Percentiles rank a stretch among this genome's conserved stretches.
phyloP scores from a whole-genome alignment of 2,113 vertebrate genomes.

The Carassius auratus region DNA sequence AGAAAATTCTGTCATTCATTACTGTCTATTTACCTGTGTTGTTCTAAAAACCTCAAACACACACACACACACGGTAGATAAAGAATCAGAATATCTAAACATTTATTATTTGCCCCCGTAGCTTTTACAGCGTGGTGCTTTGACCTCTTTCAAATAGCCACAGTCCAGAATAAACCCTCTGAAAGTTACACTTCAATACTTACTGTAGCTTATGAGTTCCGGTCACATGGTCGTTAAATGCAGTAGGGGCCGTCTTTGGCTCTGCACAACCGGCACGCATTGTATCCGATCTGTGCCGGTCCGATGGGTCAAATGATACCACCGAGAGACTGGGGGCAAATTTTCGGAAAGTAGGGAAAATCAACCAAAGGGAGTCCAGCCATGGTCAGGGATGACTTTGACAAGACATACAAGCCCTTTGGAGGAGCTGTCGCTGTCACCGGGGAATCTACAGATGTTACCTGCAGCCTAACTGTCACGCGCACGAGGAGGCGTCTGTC shows the following conservation, averaged over 20 bases:
- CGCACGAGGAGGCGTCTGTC: background rate
- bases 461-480: constrained; percentile 13
- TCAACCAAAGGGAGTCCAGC: background rate
- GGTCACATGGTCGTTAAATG: constrained; percentile 44
- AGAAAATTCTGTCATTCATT: background rate
- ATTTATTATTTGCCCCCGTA: background rate
- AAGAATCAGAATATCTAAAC: background rate
- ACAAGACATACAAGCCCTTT: background rate
- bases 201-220: constrained; percentile 19
- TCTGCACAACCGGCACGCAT: background rate
- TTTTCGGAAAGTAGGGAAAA: constrained; percentile 11
- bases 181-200: constrained; percentile 28
- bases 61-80: too few relatives aligned
- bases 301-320: background rate
- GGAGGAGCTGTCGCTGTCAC: background rate
- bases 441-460: constrained; percentile 1
- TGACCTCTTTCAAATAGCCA: constrained; percentile 12
- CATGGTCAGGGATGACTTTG: constrained; percentile 33
- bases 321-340: background rate
- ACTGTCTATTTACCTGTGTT: background rate
- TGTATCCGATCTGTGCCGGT: background rate
- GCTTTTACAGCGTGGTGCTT: background rate
- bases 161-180: background rate
- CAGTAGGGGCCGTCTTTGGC: constrained; percentile 13
- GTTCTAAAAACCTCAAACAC: background rate